Evolutionary conservation across 2,113 vertebrate species (phyloP), one percentile per base, ranked within the genome.

Genomic region (Tragelaphus imberbis): DNA sequence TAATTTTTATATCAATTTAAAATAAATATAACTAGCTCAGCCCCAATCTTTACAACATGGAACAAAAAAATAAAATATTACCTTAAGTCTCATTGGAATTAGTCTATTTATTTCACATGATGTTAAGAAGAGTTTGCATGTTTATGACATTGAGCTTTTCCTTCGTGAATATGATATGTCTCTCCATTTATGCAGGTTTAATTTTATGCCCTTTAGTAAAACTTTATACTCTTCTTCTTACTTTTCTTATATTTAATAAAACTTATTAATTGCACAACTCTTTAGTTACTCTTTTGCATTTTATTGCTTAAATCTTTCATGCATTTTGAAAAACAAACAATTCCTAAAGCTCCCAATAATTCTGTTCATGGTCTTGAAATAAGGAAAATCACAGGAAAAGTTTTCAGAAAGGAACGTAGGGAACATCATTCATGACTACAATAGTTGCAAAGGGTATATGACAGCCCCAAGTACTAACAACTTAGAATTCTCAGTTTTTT

Each of bases 401-500:
- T 7, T 71, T 27, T 56, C 5, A 82, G 14, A 89, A 59, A 53
- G 53, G 33, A 65, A 59, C 6, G 75, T 10, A 88, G 19, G 40
- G 5, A 27, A 7, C 12, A 33, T 49, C 10, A 59, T 75, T 59
- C 65, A 58, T 8, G n/a, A 14, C n/a, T 75, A 33, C 55, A 84
- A 63, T 27, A 21, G 17, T 13, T 61, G 2, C 8, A 55, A 77
- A 84, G 9, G 4, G 15, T 84, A 47, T n/a, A 88, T 13, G n/a
- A 77, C 28, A 36, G 3, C 11, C 44, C n/a, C 19, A 40, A 6
- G 4, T 59, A 47, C 30, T 79, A 79, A 71, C 36, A 58, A 27
- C 13, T 68, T 81, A 8, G 25, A 47, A 16, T 28, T 28, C 25
- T 28, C 13, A 15, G 0, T 1, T 44, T 15, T 47, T 13, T 13